Conservation (phyloP, 2,797 vertebrate species). For the Hylomyscus alleni region DNA sequence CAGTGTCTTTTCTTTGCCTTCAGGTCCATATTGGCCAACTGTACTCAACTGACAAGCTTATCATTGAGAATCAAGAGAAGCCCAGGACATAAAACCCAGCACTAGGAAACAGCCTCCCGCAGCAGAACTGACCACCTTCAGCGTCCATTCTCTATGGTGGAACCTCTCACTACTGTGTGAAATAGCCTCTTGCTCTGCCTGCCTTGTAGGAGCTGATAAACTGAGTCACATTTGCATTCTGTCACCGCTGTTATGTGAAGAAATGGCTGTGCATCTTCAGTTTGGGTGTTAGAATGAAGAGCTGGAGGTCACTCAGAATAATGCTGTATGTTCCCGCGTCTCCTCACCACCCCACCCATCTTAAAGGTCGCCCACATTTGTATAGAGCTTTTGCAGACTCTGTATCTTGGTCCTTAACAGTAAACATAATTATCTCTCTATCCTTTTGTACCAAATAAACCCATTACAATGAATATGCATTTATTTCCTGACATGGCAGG, state of each 20-base stretch:
- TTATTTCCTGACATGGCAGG: neutral
- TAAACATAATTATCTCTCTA: constrained; percentile 82
- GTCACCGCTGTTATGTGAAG: constrained; percentile 74
- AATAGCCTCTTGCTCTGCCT: constrained; percentile 64
- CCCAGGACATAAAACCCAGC: constrained; percentile 71
- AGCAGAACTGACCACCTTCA: constrained; percentile 80
- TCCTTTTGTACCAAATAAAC: constrained; percentile 59
- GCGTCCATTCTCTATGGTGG: constrained; percentile 72
- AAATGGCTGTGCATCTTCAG: constrained; percentile 48
- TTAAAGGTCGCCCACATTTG: constrained; percentile 39
- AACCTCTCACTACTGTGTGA: constrained; percentile 35
- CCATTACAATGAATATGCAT: neutral
- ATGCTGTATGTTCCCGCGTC: neutral
- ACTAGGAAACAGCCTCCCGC: neutral
- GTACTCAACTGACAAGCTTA: constrained; percentile 88
- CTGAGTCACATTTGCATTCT: constrained; percentile 64
- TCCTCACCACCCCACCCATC: neutral
- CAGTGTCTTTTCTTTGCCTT: constrained; percentile 77
- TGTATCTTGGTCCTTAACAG: constrained; percentile 77
- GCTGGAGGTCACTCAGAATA: constrained; percentile 4
- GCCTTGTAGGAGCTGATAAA: constrained; percentile 70
- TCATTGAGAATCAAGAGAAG: constrained; percentile 89
- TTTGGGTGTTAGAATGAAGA: constrained; percentile 67
- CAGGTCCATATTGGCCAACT: constrained; percentile 91
- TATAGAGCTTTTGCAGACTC: constrained; percentile 33